Evolutionary conservation across 1,140 invertebrate species (phyloP).

Genomic region (Drosophila pandora): DNA sequence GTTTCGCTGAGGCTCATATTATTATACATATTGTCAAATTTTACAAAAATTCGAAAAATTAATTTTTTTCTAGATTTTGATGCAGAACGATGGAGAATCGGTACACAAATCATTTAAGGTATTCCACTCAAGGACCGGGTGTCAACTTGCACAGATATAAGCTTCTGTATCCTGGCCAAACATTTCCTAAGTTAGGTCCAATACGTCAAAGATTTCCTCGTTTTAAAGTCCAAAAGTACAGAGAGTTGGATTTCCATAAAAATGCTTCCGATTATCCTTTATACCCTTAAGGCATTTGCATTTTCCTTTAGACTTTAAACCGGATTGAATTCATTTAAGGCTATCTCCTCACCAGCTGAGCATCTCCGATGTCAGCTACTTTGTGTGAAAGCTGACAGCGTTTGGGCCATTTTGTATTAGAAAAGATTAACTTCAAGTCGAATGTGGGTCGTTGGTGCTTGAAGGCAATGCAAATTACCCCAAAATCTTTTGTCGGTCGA

Average conservation of each 20-base stretch:
- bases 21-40: too few species aligned
- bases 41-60: too few species aligned
- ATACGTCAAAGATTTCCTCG: not conserved
- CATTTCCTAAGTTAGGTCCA: too few species aligned
- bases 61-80: too few species aligned
- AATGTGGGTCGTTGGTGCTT: slow-evolving; percentile 40
- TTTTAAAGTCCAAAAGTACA: not conserved
- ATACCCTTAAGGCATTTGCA: not conserved
- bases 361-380: slow-evolving; percentile 32
- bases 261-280: not conserved
- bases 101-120: too few species aligned
- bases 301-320: not conserved
- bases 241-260: not conserved
- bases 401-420: slow-evolving; percentile 52
- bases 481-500: slow-evolving; percentile 28
- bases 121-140: too few species aligned
- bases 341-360: slow-evolving; percentile 1
- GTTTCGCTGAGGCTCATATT: too few species aligned
- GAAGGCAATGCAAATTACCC: slow-evolving; percentile 54
- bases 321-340: not conserved
- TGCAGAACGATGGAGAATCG: too few species aligned
- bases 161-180: too few species aligned
- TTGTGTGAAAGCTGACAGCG: slow-evolving; percentile 33
- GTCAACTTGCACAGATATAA: too few species aligned
- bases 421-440: slow-evolving; percentile 54